A percentile compares a stretch with the other conserved stretches of the same genome.
These are phyloP conservation scores for Chrysocyon brachyurus DNA, from an alignment of 2,797 vertebrate species.

Conservation along the genomic window DNA sequence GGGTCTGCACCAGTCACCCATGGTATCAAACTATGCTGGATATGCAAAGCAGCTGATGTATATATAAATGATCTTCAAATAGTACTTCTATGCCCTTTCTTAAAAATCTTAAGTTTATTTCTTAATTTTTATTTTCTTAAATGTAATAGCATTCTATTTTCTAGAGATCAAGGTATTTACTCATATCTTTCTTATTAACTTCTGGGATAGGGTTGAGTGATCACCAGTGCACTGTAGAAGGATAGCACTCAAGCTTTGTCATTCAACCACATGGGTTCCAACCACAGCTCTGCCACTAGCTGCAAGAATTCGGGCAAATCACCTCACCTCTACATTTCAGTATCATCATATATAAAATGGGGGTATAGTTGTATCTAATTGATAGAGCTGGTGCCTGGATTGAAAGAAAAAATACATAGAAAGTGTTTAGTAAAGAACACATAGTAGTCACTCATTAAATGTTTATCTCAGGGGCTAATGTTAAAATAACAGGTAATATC, in stretches of 20 bases:
- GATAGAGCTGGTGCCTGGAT: not conserved
- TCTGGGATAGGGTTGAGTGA: too few relatives aligned
- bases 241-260: not conserved
- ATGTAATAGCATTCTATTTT: not conserved
- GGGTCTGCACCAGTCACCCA: not conserved
- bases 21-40: not conserved
- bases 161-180: not conserved
- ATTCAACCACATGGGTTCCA: not conserved
- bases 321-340: not conserved
- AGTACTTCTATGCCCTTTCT: not conserved
- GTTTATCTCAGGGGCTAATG: not conserved
- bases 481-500: not conserved
- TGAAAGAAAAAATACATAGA: not conserved
- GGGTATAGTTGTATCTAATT: not conserved
- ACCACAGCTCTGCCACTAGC: not conserved
- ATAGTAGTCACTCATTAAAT: not conserved
- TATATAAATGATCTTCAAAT: not conserved
- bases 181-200: not conserved
- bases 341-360: not conserved
- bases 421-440: not conserved
- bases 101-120: not conserved
- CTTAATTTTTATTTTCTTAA: conserved; percentile 54
- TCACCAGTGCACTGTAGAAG: too few relatives aligned
- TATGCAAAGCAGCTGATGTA: not conserved
- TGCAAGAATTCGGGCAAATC: not conserved